These are phyloP conservation scores for Aspidoscelis tigris DNA, from an alignment of 2,113 vertebrate species.

Conservation along the genomic window DNA sequence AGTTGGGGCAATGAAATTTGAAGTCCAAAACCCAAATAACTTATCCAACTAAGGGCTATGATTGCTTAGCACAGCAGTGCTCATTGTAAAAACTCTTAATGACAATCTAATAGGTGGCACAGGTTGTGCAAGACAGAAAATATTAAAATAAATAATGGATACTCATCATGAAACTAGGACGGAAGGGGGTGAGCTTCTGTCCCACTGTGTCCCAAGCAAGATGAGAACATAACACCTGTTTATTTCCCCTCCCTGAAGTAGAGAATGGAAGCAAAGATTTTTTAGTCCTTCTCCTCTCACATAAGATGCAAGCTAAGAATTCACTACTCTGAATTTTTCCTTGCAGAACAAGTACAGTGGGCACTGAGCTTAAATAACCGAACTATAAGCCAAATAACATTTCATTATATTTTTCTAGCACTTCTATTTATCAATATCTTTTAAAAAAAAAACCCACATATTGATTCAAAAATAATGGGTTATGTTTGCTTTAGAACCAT, in stretches of 20 bases:
- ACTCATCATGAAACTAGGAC: neutral
- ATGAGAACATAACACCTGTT: neutral
- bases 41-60: neutral
- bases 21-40: slow-evolving; percentile 19
- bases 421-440: neutral
- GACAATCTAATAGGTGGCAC: slow-evolving; percentile 11
- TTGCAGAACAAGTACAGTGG: neutral
- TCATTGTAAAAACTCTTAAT: slow-evolving; percentile 8
- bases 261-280: neutral
- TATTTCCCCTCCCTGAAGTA: neutral
- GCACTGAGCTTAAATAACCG: neutral
- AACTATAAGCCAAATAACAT: neutral
- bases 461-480: too few species aligned
- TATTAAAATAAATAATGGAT: slow-evolving; percentile 34
- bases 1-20: slow-evolving; percentile 32
- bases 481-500: neutral
- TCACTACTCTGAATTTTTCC: neutral
- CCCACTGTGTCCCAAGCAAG: neutral
- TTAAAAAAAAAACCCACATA: too few species aligned
- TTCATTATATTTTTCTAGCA: neutral
- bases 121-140: slow-evolving; percentile 3
- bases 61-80: slow-evolving; percentile 22
- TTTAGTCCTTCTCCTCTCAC: neutral
- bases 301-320: neutral
- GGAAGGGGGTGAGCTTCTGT: neutral